Evolutionary conservation across 2,797 vertebrate genomes (phyloP).

Genomic region (Champsocephalus esox): DNA sequence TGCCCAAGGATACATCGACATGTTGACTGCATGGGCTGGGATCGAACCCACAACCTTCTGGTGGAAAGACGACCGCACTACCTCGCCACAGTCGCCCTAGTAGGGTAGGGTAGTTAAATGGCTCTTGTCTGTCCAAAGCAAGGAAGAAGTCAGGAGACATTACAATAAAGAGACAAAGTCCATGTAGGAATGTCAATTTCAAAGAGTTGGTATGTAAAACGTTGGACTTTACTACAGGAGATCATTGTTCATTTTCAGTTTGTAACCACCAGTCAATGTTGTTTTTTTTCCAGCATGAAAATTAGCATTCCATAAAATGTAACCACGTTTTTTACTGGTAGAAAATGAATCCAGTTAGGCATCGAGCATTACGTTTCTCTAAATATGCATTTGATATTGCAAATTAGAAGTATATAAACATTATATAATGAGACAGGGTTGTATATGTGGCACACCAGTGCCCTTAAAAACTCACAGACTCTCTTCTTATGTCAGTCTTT

Average conservation of each 20-base stretch:
- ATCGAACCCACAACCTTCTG: no score
- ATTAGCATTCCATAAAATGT: not conserved
- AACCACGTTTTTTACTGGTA: not conserved
- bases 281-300: not conserved
- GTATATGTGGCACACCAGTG: not conserved
- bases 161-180: not conserved
- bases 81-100: no score
- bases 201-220: no score
- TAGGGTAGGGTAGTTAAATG: not conserved
- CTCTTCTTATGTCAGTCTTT: conserved; percentile 49
- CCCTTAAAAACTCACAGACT: conserved; percentile 6
- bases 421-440: not conserved
- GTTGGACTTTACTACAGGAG: not conserved
- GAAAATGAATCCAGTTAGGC: conserved; percentile 3
- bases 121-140: not conserved
- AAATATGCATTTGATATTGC: not conserved
- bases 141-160: not conserved
- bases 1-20: no score
- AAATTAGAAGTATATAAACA: conserved; percentile 19
- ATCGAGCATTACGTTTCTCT: not conserved
- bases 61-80: no score
- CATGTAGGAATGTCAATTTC: not conserved
- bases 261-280: not conserved
- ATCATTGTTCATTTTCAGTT: conserved; percentile 3
- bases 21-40: no score